These are phyloP conservation scores for Actinernus sp. DNA, from an alignment of 92 coral and sea anemone species.

Conservation along the genomic window DNA sequence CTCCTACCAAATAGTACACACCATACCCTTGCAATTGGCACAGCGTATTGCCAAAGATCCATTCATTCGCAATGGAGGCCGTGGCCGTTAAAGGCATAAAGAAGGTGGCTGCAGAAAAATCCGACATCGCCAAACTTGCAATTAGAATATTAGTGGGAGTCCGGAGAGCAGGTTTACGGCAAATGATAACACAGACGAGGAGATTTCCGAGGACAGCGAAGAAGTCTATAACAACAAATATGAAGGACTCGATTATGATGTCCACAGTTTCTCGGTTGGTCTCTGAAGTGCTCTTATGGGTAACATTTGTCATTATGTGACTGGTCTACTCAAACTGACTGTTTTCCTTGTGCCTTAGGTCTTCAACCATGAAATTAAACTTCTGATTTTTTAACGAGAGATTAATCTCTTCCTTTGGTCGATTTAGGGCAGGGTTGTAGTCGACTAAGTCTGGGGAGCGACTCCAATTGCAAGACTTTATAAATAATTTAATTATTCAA, in stretches of 20 bases:
- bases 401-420: no score
- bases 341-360: no score
- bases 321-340: no score
- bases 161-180: slow-evolving; percentile 50
- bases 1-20: slow-evolving; percentile 32
- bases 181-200: slow-evolving; percentile 39
- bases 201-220: slow-evolving; percentile 50
- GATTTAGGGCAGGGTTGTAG: no score
- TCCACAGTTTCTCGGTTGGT: no score
- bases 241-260: slow-evolving; percentile 27
- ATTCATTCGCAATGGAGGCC: slow-evolving; percentile 21
- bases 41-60: slow-evolving; percentile 10
- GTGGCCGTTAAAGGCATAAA: slow-evolving; percentile 56
- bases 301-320: no score
- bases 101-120: slow-evolving; percentile 38
- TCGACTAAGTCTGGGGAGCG: no score
- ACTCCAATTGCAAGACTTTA: no score
- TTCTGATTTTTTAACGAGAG: no score
- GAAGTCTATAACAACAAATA: slow-evolving; percentile 11
- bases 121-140: slow-evolving; percentile 50
- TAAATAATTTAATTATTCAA: no score
- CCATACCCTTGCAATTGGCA: slow-evolving; percentile 57
- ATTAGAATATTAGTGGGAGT: slow-evolving; percentile 42
- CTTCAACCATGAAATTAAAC: no score
- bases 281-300: no score